Evolutionary conservation across 2,888 invertebrate genomes (phyloP).

Genomic region (Clostera curtula): DNA sequence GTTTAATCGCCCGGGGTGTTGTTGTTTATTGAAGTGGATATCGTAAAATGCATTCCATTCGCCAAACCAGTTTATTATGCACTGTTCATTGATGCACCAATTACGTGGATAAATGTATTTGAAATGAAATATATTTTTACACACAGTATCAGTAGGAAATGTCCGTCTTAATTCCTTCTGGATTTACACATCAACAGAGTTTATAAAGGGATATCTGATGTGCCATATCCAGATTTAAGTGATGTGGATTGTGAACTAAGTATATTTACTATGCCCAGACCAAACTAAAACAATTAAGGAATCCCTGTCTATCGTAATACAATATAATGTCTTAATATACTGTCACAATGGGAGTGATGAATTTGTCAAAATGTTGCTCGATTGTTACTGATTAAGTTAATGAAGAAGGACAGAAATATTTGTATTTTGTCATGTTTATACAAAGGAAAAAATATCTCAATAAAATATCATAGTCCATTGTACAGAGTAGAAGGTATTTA

Average conservation of each 20-base stretch:
- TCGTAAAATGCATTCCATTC: slow-evolving; percentile 70
- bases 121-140: slow-evolving; percentile 53
- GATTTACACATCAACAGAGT: slow-evolving; percentile 18
- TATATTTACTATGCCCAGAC: slow-evolving; percentile 48
- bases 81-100: slow-evolving; percentile 66
- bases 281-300: slow-evolving; percentile 44
- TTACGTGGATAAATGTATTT: slow-evolving; percentile 46
- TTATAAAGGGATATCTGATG: slow-evolving; percentile 4
- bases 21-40: slow-evolving; percentile 55
- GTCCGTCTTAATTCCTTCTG: slow-evolving; percentile 30
- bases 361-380: slow-evolving; percentile 60
- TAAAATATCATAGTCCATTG: slow-evolving; percentile 71
- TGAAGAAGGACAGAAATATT: slow-evolving; percentile 61
- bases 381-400: slow-evolving; percentile 70
- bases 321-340: slow-evolving; percentile 45
- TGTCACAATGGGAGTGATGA: slow-evolving; percentile 67
- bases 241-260: slow-evolving; percentile 28
- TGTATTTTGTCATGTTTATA: slow-evolving; percentile 74
- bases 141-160: slow-evolving; percentile 41
- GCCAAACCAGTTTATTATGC: slow-evolving; percentile 53
- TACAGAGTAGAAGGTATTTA: slow-evolving; percentile 68
- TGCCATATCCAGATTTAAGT: slow-evolving; percentile 17
- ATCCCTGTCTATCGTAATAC: slow-evolving; percentile 40
- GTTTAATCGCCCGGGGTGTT: slow-evolving; percentile 47
- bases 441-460: slow-evolving; percentile 65